phyloP scores from a whole-genome alignment of 2,113 vertebrate genomes.

The Furnarius figulus region DNA sequence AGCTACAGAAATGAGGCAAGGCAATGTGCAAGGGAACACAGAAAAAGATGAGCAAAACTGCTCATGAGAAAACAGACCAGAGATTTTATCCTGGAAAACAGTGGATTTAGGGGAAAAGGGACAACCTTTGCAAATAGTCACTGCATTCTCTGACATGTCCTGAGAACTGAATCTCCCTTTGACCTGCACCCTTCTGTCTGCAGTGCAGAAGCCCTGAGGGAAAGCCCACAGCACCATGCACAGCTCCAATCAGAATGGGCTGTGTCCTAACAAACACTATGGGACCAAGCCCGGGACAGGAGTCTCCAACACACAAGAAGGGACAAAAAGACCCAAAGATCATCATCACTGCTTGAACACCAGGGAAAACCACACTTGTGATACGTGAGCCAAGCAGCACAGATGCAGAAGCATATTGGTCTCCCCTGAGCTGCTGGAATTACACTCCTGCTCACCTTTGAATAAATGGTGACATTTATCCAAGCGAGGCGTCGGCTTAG shows the following conservation, averaged over 20 bases:
- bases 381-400: neutral
- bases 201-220: too few relatives aligned
- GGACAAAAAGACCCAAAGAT: neutral
- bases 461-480: conserved; percentile 99
- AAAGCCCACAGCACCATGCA: neutral
- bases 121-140: neutral
- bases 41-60: neutral
- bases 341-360: neutral
- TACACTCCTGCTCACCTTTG: conserved; percentile 80
- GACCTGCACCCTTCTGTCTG: neutral
- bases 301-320: neutral
- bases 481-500: conserved; percentile 93
- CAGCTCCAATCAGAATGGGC: neutral
- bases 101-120: neutral
- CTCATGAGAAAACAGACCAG: neutral
- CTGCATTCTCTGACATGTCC: neutral
- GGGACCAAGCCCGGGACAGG: neutral
- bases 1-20: neutral
- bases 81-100: neutral
- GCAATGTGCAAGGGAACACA: neutral
- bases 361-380: neutral
- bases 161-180: neutral
- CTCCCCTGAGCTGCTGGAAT: neutral
- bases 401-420: neutral
- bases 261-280: neutral